Evolutionary conservation across 2,888 invertebrate species (phyloP), one percentile per base, ranked within the genome.

Genomic region (Pyrrhopygopsis socrates): DNA sequence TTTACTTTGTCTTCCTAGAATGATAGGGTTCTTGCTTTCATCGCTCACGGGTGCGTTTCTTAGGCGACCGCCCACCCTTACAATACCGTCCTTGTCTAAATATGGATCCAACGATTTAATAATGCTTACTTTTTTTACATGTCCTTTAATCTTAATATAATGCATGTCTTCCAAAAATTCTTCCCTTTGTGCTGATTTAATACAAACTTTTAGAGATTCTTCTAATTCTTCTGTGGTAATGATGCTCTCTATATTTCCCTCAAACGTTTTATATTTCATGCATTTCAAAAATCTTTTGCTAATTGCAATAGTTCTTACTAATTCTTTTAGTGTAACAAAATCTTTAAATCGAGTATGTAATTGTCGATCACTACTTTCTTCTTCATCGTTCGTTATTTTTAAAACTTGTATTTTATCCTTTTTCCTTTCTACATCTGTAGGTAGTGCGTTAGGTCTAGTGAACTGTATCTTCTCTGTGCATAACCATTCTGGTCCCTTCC

Each of bases 401-500:
- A 34, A 34, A 58, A 22, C 27, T 74, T 58, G 29, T 58, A 74
- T 38, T 20, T 68, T 71, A 20, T 34, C 38, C 15, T n/a, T 34
- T 38, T 68, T 68, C 11, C 22, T 68, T 68, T 71, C 71, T n/a
- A 58, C 58, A 22, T 74, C 58, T 34, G 58, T 74, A 58, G 22
- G 18, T 74, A 74, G 13, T 34, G 34, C 34, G 4, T 68, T 63
- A 29, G 41, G 67, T 27, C 82, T 79, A 75, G 50, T 81, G 45
- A 80, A 77, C 38, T 77, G 20, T 54, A 89, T 87, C n/a, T 83
- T 29, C 45, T 84, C 60, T 20, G 82, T 65, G 50, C 18, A 45
- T 29, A 92, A 24, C 92, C 91, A 92, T 2, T 27, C 18, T 8
- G 91, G 91, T 9, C 91, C 91, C 0, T 79, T 70, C 87, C 88